Conservation (phyloP, 2,113 vertebrate species). For the Pseudorasbora parva region DNA sequence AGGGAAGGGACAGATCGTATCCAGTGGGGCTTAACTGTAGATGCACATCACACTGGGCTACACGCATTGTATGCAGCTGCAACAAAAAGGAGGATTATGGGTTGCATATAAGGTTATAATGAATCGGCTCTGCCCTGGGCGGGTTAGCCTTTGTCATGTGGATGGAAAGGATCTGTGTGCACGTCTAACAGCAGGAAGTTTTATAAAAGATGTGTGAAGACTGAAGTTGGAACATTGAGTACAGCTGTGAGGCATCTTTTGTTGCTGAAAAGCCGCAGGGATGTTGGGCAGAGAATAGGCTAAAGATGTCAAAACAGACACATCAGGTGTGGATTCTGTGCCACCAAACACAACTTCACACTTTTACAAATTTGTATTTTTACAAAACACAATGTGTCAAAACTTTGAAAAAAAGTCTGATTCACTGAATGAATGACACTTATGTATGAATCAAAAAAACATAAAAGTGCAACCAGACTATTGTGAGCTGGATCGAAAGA, state of each 20-base stretch:
- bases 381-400: no score
- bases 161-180: conserved; percentile 1
- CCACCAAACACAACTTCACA: not conserved
- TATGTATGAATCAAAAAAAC: not conserved
- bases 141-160: not conserved
- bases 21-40: conserved; percentile 16
- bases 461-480: not conserved
- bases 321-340: not conserved
- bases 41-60: not conserved
- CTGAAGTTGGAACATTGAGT: not conserved
- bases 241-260: conserved; percentile 19
- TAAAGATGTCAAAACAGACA: conserved; percentile 2
- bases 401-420: no score
- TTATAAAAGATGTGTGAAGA: conserved; percentile 18
- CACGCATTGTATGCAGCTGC: conserved; percentile 5
- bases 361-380: not conserved
- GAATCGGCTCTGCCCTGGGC: not conserved
- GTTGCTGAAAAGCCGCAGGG: conserved; percentile 19
- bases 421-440: not conserved
- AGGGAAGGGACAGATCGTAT: conserved; percentile 6
- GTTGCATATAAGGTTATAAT: conserved; percentile 4
- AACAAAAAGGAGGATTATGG: conserved; percentile 33
- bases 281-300: not conserved
- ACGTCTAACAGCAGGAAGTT: not conserved
- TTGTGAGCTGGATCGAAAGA: not conserved